phyloP scores from a whole-genome alignment of 2,888 invertebrate genomes.

The Ophraella communa region DNA sequence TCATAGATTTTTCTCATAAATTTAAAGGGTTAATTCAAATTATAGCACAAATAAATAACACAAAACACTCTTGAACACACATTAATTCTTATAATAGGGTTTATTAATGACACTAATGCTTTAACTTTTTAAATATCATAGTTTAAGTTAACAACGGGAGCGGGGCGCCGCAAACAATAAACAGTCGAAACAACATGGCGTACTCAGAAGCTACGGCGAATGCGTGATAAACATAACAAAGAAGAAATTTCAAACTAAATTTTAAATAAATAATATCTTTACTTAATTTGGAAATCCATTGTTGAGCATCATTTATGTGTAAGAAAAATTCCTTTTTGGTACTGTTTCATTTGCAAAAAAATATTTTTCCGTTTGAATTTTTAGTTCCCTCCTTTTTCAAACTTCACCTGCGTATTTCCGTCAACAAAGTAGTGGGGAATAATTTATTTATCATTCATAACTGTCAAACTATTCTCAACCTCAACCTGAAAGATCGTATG shows the following conservation, averaged over 20 bases:
- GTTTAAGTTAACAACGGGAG: conserved; percentile 51
- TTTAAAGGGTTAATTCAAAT: conserved; percentile 20
- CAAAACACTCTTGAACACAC: conserved; percentile 25
- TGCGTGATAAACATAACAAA: conserved; percentile 20
- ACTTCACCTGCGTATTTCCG: conserved; percentile 25
- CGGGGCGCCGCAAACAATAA: conserved; percentile 61
- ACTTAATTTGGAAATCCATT: neutral
- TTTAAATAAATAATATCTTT: neutral
- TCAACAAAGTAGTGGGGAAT: conserved; percentile 3
- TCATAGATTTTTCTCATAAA: conserved; percentile 37
- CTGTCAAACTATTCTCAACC: neutral
- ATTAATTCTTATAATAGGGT: conserved; percentile 10
- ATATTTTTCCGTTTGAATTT: conserved; percentile 19
- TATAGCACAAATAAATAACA: conserved; percentile 19
- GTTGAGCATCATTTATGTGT: neutral
- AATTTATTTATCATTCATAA: neutral
- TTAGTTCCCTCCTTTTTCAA: conserved; percentile 22
- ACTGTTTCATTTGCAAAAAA: neutral
- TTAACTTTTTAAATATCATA: conserved; percentile 41
- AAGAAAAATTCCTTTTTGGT: neutral
- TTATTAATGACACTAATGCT: conserved; percentile 37
- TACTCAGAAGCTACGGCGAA: conserved; percentile 11
- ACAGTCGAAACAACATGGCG: conserved; percentile 59
- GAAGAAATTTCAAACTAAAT: conserved; percentile 11
- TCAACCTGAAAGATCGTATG: no score